Evolutionary conservation across 2,797 vertebrate genomes (phyloP).

Genomic region (Eulemur coronatus): DNA sequence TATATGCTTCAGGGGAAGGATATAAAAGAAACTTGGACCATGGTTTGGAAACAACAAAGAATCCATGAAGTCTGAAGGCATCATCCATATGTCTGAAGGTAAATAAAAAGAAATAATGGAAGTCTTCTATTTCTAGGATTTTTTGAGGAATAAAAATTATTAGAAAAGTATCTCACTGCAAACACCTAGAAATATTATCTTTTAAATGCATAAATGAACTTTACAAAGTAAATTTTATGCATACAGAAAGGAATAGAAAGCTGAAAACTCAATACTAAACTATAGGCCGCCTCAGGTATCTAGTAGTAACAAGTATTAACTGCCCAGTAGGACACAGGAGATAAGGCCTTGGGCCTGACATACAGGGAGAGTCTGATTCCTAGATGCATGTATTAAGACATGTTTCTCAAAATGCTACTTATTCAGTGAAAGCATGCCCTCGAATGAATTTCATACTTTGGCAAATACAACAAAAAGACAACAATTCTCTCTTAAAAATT

Average conservation of each 20-base stretch:
- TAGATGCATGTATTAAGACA: neutral
- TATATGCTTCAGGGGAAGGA: neutral
- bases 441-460: neutral
- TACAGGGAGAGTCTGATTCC: neutral
- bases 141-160: neutral
- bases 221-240: neutral
- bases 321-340: fast-evolving
- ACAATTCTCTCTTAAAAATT: neutral
- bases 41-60: neutral
- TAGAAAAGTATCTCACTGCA: neutral
- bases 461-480: neutral
- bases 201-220: neutral
- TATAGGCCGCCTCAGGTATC: neutral
- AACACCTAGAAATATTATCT: neutral
- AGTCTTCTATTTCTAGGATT: neutral
- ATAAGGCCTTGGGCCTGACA: neutral
- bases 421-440: neutral
- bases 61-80: neutral
- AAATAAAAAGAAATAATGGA: neutral
- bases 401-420: neutral
- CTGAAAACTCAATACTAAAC: neutral
- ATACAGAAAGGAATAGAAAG: neutral
- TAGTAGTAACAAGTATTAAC: neutral
- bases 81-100: neutral
- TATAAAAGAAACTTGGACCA: neutral